Conservation (phyloP, 2,888 invertebrate species). For the Morpho helenor region DNA sequence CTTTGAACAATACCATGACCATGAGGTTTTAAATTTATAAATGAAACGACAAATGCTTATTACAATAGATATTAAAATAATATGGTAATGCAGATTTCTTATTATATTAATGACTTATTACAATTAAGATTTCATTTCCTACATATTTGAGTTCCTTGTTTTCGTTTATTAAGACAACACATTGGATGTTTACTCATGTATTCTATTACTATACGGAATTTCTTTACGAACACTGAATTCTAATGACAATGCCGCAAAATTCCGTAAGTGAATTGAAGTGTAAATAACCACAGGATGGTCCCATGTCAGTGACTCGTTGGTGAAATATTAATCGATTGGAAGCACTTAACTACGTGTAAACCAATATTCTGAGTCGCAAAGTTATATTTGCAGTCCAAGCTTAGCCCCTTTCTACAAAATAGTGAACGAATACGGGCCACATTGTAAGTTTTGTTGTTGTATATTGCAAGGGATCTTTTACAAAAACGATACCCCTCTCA, state of each 20-base stretch:
- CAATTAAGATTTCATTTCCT: too few species aligned
- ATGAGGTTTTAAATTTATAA: too few species aligned
- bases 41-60: too few species aligned
- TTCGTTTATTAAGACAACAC: too few species aligned
- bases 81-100: too few species aligned
- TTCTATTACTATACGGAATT: neutral
- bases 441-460: conserved; percentile 32
- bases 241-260: conserved; percentile 41
- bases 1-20: too few species aligned
- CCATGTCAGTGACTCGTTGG: conserved; percentile 57
- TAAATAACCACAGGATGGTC: conserved; percentile 47
- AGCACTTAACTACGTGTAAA: conserved; percentile 56
- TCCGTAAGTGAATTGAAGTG: conserved; percentile 46
- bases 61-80: too few species aligned
- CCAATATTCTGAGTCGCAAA: conserved; percentile 51
- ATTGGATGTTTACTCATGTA: too few species aligned
- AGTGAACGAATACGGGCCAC: conserved; percentile 39
- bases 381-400: conserved; percentile 39
- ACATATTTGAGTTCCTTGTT: too few species aligned
- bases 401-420: conserved; percentile 20
- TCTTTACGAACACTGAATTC: conserved; percentile 3
- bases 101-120: too few species aligned
- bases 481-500: conserved; percentile 46
- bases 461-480: conserved; percentile 23
- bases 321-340: conserved; percentile 52